Evolutionary conservation across 2,797 vertebrate genomes (phyloP).

Genomic region (Emys orbicularis): DNA sequence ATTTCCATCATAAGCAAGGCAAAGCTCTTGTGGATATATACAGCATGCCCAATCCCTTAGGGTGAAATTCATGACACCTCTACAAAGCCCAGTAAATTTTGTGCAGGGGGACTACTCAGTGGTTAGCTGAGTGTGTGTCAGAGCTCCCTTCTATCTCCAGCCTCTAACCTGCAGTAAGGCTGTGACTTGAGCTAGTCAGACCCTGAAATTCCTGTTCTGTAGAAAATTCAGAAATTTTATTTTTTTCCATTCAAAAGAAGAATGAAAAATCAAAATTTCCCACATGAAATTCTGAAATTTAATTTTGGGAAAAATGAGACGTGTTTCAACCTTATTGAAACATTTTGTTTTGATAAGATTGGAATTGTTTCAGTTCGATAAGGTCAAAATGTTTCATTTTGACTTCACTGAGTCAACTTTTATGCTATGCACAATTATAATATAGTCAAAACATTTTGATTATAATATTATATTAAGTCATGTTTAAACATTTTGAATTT

Average conservation of each 20-base stretch:
- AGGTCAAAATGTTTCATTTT: not conserved
- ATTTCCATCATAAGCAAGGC: not conserved
- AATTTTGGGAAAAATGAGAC: not conserved
- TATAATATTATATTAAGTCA: not conserved
- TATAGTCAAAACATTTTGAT: not conserved
- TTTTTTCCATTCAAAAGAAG: not conserved
- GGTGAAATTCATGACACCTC: not conserved
- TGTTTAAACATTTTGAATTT: not conserved
- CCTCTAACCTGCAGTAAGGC: not conserved
- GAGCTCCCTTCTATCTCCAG: not conserved
- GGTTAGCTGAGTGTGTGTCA: slow-evolving; percentile 19
- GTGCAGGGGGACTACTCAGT: not conserved
- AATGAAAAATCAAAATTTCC: not conserved
- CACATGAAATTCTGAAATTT: not conserved
- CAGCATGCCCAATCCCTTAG: not conserved
- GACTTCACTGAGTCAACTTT: not conserved
- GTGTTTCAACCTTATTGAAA: not conserved
- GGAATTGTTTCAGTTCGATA: not conserved
- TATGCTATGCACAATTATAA: not conserved
- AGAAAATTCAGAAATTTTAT: not conserved
- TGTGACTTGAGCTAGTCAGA: slow-evolving; percentile 23
- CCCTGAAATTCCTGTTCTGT: not conserved
- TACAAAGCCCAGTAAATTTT: slow-evolving; percentile 18
- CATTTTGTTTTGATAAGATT: not conserved
- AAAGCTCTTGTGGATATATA: not conserved